phyloP scores from a whole-genome alignment of 2,113 vertebrate species.

The Gymnocephalus cernua region DNA sequence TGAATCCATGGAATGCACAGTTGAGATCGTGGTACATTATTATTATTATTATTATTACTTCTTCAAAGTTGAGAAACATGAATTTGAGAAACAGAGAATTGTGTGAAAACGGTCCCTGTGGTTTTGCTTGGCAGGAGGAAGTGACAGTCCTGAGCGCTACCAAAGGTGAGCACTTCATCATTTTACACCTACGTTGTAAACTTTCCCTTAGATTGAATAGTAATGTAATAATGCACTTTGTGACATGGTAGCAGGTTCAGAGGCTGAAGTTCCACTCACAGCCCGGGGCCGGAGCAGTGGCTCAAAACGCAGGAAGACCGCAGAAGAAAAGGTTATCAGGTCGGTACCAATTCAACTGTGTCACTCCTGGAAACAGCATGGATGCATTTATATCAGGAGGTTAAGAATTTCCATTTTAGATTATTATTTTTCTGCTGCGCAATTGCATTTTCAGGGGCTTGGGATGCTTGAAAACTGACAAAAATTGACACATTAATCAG shows the following conservation, averaged over 20 bases:
- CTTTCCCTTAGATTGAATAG: background rate
- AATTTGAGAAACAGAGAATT: background rate
- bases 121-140: slow-evolving; percentile 66
- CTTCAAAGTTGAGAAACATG: no score
- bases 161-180: slow-evolving; percentile 59
- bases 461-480: no score
- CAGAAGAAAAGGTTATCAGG: slow-evolving; percentile 69
- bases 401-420: background rate
- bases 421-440: background rate
- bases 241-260: slow-evolving; percentile 59
- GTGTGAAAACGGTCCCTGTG: background rate
- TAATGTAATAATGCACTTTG: background rate
- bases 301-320: slow-evolving; percentile 35
- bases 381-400: background rate
- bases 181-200: background rate
- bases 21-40: slow-evolving; percentile 65
- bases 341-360: background rate
- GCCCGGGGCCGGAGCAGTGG: slow-evolving; percentile 55
- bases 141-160: slow-evolving; percentile 31
- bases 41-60: background rate
- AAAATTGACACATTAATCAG: no score
- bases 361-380: background rate
- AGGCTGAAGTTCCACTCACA: slow-evolving; percentile 48
- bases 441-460: no score
- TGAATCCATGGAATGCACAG: slow-evolving; percentile 37